Evolutionary conservation across 2,113 vertebrate species (phyloP).

Genomic region (Puffinus mauretanicus): DNA sequence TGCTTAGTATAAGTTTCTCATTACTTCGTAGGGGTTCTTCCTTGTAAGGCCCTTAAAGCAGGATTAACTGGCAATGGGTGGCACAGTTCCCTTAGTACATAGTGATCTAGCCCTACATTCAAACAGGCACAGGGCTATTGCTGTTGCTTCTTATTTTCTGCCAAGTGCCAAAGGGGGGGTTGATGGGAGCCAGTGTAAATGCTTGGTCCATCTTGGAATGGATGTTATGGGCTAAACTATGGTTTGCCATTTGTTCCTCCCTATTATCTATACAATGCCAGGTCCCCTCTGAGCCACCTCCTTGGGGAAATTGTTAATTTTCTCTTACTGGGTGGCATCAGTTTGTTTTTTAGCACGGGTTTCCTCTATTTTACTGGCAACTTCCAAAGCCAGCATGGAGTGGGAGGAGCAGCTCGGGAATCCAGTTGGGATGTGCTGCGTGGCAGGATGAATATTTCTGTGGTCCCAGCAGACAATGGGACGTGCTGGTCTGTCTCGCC

Average conservation of each 20-base stretch:
- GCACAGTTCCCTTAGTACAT: constrained; percentile 52
- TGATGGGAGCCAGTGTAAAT: neutral
- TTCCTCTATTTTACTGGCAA: neutral
- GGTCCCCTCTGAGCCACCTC: neutral
- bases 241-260: constrained; percentile 17
- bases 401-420: neutral
- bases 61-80: constrained; percentile 35
- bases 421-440: neutral
- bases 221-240: neutral
- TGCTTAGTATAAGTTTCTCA: constrained; percentile 13
- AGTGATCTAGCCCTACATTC: constrained; percentile 31
- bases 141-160: constrained; percentile 21
- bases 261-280: neutral
- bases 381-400: neutral
- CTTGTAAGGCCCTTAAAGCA: neutral
- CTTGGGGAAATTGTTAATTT: neutral
- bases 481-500: neutral
- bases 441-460: neutral
- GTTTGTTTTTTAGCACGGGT: neutral
- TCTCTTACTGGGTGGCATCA: constrained; percentile 5
- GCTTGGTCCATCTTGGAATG: neutral
- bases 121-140: neutral
- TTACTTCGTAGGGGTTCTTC: constrained; percentile 14
- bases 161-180: neutral
- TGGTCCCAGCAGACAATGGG: constrained; percentile 9